A percentile compares a stretch with the other conserved stretches of the same genome.
phyloP scores from a whole-genome alignment of 2,797 vertebrate species.

The Rhinella marina region DNA sequence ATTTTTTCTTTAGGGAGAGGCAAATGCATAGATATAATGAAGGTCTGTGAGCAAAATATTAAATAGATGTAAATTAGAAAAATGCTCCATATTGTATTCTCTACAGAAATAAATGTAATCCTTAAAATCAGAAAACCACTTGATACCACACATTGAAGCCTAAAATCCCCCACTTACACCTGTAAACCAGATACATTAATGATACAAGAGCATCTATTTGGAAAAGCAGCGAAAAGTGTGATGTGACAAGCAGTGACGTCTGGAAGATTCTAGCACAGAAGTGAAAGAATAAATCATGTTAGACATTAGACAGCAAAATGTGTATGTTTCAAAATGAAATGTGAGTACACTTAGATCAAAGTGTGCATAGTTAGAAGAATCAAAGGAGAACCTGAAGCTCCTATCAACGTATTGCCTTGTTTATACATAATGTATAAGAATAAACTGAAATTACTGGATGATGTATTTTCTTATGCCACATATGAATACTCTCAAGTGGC shows the following conservation, averaged over 20 bases:
- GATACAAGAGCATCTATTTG: constrained; percentile 33
- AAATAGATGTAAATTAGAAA: too few relatives aligned
- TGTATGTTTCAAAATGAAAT: constrained; percentile 40
- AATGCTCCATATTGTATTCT: too few relatives aligned
- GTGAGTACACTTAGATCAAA: constrained; percentile 26
- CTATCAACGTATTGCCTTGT: neutral
- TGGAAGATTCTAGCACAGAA: constrained; percentile 31
- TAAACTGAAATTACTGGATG: neutral
- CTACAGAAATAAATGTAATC: too few relatives aligned
- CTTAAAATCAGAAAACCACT: too few relatives aligned
- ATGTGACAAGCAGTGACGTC: constrained; percentile 36
- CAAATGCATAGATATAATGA: too few relatives aligned
- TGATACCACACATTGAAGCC: neutral
- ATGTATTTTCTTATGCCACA: constrained; percentile 1
- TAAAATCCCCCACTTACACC: constrained; percentile 21
- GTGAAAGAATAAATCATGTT: constrained; percentile 55
- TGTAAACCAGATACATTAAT: constrained; percentile 30
- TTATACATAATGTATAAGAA: neutral
- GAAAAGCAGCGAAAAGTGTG: constrained; percentile 23
- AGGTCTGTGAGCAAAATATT: too few relatives aligned
- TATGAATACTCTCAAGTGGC: neutral
- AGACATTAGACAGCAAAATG: constrained; percentile 33
- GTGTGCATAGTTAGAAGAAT: constrained; percentile 1
- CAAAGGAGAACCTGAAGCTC: neutral
- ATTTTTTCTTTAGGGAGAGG: too few relatives aligned